Percentiles rank a stretch among this genome's conserved stretches.
Evolutionary conservation across 2,113 vertebrate species (phyloP).

Genomic region (Candoia aspera): DNA sequence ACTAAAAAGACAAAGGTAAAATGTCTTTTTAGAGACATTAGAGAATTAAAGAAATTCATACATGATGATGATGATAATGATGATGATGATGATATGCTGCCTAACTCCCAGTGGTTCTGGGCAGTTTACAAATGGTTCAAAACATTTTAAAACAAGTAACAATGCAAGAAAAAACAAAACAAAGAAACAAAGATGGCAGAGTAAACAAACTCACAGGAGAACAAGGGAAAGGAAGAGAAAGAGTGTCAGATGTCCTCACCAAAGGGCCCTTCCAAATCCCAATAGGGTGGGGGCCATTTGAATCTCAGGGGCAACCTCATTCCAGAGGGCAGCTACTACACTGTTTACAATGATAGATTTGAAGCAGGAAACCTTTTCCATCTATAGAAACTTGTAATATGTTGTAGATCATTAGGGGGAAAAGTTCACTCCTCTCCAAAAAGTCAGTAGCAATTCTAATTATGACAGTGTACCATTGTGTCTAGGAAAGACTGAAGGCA

Average conservation of each 20-base stretch:
- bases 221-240: neutral
- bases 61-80: neutral
- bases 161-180: neutral
- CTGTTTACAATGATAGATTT: neutral
- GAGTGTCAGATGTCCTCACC: neutral
- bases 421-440: neutral
- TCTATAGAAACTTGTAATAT: neutral
- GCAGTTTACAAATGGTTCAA: neutral
- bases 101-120: neutral
- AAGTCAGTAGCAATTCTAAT: neutral
- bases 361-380: neutral
- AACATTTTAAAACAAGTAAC: neutral
- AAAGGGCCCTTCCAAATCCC: neutral
- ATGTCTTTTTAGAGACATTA: no score
- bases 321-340: neutral
- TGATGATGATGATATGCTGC: neutral
- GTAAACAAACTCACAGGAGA: neutral
- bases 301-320: neutral
- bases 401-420: neutral
- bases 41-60: neutral
- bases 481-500: no score
- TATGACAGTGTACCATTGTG: neutral
- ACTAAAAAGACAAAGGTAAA: neutral
- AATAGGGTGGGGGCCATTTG: neutral
- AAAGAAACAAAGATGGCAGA: neutral